These are phyloP conservation scores for Syrista parreyssii DNA, from an alignment of 2,888 invertebrate species.

Conservation along the genomic window DNA sequence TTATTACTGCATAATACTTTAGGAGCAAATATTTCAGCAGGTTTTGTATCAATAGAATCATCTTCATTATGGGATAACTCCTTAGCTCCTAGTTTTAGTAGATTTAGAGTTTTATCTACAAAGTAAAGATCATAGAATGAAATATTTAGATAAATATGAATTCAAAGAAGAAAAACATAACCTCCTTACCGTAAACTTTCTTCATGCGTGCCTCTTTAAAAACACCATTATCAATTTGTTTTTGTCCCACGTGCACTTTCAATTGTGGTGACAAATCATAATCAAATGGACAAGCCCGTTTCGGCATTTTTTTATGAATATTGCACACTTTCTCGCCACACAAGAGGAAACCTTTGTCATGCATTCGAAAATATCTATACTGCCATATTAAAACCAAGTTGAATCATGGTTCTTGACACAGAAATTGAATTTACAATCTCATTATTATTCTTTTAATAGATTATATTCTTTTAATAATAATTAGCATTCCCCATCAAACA, in stretches of 20 bases:
- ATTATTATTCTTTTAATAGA: not conserved
- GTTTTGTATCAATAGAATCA: constrained; percentile 21
- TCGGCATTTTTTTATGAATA: constrained; percentile 40
- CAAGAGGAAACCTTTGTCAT: not conserved
- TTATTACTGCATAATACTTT: constrained; percentile 7
- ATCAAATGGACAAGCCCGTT: constrained; percentile 52
- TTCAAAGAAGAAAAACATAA: constrained; percentile 23
- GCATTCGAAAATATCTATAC: not conserved
- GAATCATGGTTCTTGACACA: not conserved
- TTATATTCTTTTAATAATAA: not conserved
- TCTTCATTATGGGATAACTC: constrained; percentile 34
- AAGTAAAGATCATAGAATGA: not conserved
- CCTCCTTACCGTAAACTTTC: constrained; percentile 51
- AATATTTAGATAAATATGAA: not conserved
- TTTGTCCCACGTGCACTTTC: constrained; percentile 52
- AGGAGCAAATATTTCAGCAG: constrained; percentile 17
- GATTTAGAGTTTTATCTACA: constrained; percentile 45
- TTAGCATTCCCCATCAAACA: not conserved
- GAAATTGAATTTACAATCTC: not conserved
- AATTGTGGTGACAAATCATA: constrained; percentile 49
- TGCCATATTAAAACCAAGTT: not conserved
- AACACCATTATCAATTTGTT: constrained; percentile 48
- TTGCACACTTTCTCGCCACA: not conserved
- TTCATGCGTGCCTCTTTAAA: constrained; percentile 50
- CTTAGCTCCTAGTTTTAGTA: constrained; percentile 49